These are phyloP conservation scores for Ophion obscuratus DNA, from an alignment of 2,888 invertebrate species.

Conservation along the genomic window DNA sequence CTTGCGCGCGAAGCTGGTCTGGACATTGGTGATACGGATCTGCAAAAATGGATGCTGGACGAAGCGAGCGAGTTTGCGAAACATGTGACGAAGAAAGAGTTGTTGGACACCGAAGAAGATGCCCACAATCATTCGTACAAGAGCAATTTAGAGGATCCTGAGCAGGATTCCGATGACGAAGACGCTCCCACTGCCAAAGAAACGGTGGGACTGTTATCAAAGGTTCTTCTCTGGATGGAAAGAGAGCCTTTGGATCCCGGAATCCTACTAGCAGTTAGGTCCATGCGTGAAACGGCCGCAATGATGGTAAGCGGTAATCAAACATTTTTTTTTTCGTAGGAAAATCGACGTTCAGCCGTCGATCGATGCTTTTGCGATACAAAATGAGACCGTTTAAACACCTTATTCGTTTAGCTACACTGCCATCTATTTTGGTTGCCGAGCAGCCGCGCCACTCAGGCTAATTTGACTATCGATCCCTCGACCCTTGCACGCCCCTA, in stretches of 20 bases:
- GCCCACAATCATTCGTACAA: conserved; percentile 64
- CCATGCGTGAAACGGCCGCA: conserved; percentile 81
- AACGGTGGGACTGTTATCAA: conserved; percentile 82
- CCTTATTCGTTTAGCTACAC: conserved; percentile 5
- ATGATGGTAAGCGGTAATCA: conserved; percentile 78
- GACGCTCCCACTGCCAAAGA: conserved; percentile 81
- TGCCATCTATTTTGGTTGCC: conserved; percentile 24
- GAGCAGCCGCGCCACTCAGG: conserved; percentile 39
- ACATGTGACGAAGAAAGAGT: conserved; percentile 72
- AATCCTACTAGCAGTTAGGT: conserved; percentile 80
- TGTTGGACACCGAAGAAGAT: conserved; percentile 69
- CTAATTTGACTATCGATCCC: conserved; percentile 60
- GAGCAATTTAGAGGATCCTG: conserved; percentile 70
- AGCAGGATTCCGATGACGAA: conserved; percentile 71
- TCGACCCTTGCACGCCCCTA: conserved; percentile 32
- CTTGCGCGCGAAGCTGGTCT: conserved; percentile 77
- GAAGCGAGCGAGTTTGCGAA: conserved; percentile 75
- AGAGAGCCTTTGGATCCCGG: conserved; percentile 84
- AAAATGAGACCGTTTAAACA: conserved; percentile 4
- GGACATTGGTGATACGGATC: conserved; percentile 73
- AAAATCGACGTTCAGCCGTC: background rate
- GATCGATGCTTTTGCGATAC: background rate
- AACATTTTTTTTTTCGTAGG: background rate
- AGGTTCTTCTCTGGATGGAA: conserved; percentile 85
- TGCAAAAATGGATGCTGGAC: conserved; percentile 77